phyloP scores from a whole-genome alignment of 2,888 invertebrate species.

The Amphipoea oculea region DNA sequence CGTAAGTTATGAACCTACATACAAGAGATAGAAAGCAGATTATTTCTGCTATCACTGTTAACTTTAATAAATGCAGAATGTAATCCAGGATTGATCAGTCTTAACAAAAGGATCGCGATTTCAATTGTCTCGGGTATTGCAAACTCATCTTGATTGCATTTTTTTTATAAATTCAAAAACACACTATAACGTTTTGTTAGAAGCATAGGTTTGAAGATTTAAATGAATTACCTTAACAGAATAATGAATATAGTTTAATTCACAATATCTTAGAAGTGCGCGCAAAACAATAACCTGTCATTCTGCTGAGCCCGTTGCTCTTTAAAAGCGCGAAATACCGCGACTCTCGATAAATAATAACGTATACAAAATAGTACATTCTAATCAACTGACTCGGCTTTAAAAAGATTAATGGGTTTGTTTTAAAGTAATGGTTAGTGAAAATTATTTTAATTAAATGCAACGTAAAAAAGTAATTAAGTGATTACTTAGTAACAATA shows the following conservation, averaged over 20 bases:
- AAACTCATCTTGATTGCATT: background rate
- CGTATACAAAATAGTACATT: conserved; percentile 38
- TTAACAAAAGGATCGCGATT: conserved; percentile 25
- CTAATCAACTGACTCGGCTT: conserved; percentile 21
- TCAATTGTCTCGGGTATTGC: conserved; percentile 5
- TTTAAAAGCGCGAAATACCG: conserved; percentile 32
- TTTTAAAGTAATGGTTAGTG: background rate
- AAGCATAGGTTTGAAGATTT: background rate
- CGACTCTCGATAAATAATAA: conserved; percentile 39
- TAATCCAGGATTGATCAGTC: conserved; percentile 20
- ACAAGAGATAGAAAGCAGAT: background rate
- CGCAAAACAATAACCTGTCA: background rate
- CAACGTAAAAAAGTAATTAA: conserved; percentile 35
- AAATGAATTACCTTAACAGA: conserved; percentile 4
- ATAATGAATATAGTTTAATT: conserved; percentile 6
- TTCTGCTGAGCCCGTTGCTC: conserved; percentile 24
- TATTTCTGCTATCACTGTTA: background rate
- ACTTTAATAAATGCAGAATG: conserved; percentile 11
- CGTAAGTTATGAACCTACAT: background rate
- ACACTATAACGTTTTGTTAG: background rate
- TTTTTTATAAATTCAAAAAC: background rate
- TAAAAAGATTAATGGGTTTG: background rate
- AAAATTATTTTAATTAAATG: conserved; percentile 13
- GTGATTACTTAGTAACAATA: conserved; percentile 54
- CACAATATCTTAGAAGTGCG: background rate